A percentile compares a stretch with the other conserved stretches of the same genome.
These are phyloP conservation scores for Oxyura jamaicensis DNA, from an alignment of 2,113 vertebrate species.

Conservation along the genomic window DNA sequence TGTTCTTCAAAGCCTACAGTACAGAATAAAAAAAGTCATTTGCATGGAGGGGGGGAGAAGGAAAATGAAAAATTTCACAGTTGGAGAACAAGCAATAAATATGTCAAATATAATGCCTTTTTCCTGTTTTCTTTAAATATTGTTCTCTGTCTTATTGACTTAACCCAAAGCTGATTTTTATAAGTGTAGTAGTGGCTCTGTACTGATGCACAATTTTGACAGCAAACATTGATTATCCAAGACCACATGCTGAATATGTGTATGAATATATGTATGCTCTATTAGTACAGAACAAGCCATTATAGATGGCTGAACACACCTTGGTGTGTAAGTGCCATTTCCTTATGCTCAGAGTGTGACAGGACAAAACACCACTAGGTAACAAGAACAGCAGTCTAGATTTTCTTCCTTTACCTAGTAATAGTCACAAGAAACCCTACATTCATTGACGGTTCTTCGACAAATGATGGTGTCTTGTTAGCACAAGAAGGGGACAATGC, in stretches of 20 bases:
- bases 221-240: neutral
- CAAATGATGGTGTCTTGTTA: neutral
- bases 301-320: neutral
- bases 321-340: neutral
- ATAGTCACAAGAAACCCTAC: neutral
- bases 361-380: neutral
- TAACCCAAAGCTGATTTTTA: neutral
- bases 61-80: neutral
- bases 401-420: neutral
- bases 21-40: neutral
- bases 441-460: neutral
- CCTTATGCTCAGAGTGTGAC: neutral
- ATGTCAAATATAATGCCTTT: neutral
- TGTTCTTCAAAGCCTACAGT: neutral
- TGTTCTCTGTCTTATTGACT: neutral
- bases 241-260: neutral
- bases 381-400: neutral
- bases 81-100: neutral
- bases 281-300: neutral
- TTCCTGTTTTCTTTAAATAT: neutral
- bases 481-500: neutral
- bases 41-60: neutral
- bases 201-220: neutral
- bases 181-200: neutral
- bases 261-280: neutral